Base-by-base conservation (phyloP, 2,888 invertebrate genomes). In the Diaprepes abbreviatus region DNA sequence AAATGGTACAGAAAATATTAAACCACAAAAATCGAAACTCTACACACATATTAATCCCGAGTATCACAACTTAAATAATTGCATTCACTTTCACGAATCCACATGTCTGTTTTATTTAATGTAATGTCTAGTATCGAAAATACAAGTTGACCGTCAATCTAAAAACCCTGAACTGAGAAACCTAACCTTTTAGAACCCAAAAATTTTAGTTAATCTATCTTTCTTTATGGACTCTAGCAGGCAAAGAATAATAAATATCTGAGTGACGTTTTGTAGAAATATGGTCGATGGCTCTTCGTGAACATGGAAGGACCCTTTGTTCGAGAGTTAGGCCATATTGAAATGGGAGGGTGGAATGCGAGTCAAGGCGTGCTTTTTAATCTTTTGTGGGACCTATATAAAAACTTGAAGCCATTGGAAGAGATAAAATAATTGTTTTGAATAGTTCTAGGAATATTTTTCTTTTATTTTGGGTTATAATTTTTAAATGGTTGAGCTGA, bases 261-360 rank as follows among this genome's bases (percentile, higher is more conserved):
- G 52, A 55, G 65, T 65, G 70, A 70, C 70, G 65, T 70, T 70
- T 65, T 45, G 19, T 59, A 43, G 65, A 70, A 60, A 66, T 50
- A 64, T 58, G 68, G 66, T 62, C 43, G 62, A 55, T 45, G 59
- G 38, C 31, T 58, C 58, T 36, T 48, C 35, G 48, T 14, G 24
- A 31, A 57, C 57, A 59, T 66, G 66, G 66, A 59, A 38, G 16
- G 57, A 45, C 50, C 63, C 55, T 68, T 68, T 68, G 68, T 68
- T 68, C 68, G 36, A 19, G n/a, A 33, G 35, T 43, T 50, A 45
- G 43, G 54, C 65, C 57, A 65, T 65, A 24, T 57, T 65, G 65
- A 58, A 65, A 65, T 65, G 63, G 60, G 68, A 68, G 68, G 68
- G 62, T 68, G 66, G 66, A 66, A 66, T 66, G 66, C 16, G 6